These are phyloP conservation scores for Mastomys coucha DNA, from an alignment of 2,113 vertebrate genomes.

Conservation along the genomic window DNA sequence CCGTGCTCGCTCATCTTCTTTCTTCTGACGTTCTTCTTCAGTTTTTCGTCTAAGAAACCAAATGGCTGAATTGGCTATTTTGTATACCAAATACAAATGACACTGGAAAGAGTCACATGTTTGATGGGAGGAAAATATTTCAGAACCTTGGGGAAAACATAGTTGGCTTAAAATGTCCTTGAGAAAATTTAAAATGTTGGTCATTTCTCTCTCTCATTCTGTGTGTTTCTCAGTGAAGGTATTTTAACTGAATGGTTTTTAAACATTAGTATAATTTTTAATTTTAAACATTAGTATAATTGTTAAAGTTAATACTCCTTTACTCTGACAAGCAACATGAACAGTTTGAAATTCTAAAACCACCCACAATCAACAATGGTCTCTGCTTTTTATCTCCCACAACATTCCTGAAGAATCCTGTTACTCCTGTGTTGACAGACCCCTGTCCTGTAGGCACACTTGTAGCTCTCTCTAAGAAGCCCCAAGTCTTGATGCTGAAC, in stretches of 20 bases:
- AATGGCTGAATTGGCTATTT: conserved; percentile 35
- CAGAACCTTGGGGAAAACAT: neutral
- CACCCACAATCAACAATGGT: neutral
- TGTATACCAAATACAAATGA: conserved; percentile 4
- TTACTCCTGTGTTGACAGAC: neutral
- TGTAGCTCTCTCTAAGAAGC: neutral
- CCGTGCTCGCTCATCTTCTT: conserved; percentile 96
- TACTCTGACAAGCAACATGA: neutral
- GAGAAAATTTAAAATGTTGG: neutral
- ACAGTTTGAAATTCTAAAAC: neutral
- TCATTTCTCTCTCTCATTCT: neutral
- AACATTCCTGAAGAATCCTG: neutral
- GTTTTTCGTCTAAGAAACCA: conserved; percentile 91
- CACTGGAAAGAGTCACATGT: neutral
- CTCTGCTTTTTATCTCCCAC: neutral
- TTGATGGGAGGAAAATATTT: conserved; percentile 17
- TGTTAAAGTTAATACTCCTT: neutral
- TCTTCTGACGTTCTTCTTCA: conserved; percentile 96
- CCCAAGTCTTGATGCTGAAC: neutral
- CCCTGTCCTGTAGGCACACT: no score
- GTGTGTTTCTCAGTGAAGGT: neutral
- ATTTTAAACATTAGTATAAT: neutral
- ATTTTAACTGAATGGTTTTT: neutral
- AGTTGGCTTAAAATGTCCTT: neutral
- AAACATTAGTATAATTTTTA: neutral